phyloP scores from a whole-genome alignment of 2,888 invertebrate genomes.

The Proisotoma minuta region DNA sequence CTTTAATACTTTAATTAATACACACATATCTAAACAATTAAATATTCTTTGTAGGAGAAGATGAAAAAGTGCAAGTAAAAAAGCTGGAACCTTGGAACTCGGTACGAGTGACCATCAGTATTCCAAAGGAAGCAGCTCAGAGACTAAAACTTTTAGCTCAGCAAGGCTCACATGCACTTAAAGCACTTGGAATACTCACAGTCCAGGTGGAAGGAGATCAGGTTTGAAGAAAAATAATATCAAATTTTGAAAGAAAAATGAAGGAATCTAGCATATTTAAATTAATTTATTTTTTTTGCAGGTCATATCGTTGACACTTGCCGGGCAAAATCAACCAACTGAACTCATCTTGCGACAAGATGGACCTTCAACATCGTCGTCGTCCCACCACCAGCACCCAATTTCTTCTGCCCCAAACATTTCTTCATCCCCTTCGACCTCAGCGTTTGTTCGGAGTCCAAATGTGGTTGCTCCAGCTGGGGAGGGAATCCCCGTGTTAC shows the following conservation, averaged over 20 bases:
- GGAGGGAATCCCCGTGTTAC: conserved; percentile 42
- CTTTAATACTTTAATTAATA: background rate
- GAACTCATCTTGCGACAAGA: conserved; percentile 60
- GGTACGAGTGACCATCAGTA: conserved; percentile 87
- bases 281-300: conserved; percentile 47
- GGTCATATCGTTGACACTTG: conserved; percentile 62
- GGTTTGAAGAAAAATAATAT: no score
- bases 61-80: conserved; percentile 54
- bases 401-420: conserved; percentile 36
- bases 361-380: conserved; percentile 42
- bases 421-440: conserved; percentile 38
- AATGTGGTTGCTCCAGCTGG: conserved; percentile 64
- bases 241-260: no score
- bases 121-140: conserved; percentile 91
- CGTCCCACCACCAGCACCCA: conserved; percentile 27
- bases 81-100: conserved; percentile 98
- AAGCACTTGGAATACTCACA: conserved; percentile 87
- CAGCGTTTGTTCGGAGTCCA: conserved; percentile 56
- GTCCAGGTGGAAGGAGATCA: conserved; percentile 73
- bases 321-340: conserved; percentile 62
- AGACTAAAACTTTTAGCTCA: conserved; percentile 85
- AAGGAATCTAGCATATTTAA: no score
- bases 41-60: background rate
- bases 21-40: background rate
- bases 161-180: conserved; percentile 80